phyloP scores from a whole-genome alignment of 1,140 invertebrate species.

The Aleiodes sp. region DNA sequence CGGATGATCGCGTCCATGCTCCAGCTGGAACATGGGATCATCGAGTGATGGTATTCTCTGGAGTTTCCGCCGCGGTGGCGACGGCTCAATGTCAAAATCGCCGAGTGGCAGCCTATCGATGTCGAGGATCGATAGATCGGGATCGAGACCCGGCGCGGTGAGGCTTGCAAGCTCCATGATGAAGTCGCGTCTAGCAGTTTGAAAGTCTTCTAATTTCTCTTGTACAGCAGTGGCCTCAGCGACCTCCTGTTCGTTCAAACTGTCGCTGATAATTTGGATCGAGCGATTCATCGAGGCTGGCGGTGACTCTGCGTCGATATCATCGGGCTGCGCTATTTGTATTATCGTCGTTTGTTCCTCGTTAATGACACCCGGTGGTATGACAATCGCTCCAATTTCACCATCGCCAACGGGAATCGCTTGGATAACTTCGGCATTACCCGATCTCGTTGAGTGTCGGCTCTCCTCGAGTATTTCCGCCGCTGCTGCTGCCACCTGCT shows the following conservation, averaged over 20 bases:
- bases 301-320: background rate
- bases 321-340: slow-evolving; percentile 34
- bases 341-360: slow-evolving; percentile 45
- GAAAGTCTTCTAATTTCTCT: slow-evolving; percentile 44
- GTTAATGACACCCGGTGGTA: slow-evolving; percentile 43
- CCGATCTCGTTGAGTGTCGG: slow-evolving; percentile 42
- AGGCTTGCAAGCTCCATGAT: slow-evolving; percentile 50
- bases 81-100: background rate
- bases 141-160: slow-evolving; percentile 40
- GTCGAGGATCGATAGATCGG: slow-evolving; percentile 16
- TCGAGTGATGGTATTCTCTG: slow-evolving; percentile 34
- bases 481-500: background rate
- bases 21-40: slow-evolving; percentile 29
- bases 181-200: slow-evolving; percentile 52
- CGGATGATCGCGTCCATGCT: slow-evolving; percentile 41
- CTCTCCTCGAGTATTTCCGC: slow-evolving; percentile 37
- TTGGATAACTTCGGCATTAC: slow-evolving; percentile 51
- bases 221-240: slow-evolving; percentile 42
- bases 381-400: slow-evolving; percentile 46
- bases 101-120: slow-evolving; percentile 13
- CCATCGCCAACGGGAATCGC: slow-evolving; percentile 47
- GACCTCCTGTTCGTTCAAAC: slow-evolving; percentile 50
- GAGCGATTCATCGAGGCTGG: slow-evolving; percentile 42
- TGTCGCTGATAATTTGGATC: slow-evolving; percentile 46
- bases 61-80: background rate